These are phyloP conservation scores for Agapornis roseicollis DNA, from an alignment of 2,113 vertebrate genomes.

Conservation along the genomic window DNA sequence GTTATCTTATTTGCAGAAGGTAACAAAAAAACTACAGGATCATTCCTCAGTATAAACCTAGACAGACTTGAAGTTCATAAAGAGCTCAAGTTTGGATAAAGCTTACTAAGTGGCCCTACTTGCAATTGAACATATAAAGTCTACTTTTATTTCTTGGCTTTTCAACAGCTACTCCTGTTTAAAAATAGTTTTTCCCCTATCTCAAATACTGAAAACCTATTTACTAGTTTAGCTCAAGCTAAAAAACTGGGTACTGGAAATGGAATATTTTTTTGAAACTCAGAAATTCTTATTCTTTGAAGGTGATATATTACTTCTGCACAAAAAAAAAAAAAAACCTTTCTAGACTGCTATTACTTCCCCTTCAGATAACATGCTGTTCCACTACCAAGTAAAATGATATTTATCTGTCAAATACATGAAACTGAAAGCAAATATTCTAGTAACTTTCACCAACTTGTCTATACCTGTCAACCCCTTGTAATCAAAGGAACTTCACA, in stretches of 20 bases:
- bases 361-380: not conserved
- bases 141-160: not conserved
- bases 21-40: not conserved
- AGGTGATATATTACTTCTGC: not conserved
- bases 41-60: not conserved
- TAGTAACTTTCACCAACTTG: slow-evolving; percentile 10
- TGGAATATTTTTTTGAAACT: not conserved
- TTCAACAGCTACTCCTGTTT: not conserved
- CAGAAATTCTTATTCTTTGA: not conserved
- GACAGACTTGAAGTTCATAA: not conserved
- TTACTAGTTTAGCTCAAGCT: not conserved
- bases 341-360: not conserved
- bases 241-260: not conserved
- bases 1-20: not conserved
- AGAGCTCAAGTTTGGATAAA: not conserved
- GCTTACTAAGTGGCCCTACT: not conserved
- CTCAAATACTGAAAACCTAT: not conserved
- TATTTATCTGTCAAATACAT: slow-evolving; percentile 8
- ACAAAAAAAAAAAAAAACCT: not conserved
- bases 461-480: not conserved
- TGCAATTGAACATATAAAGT: not conserved
- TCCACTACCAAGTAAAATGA: not conserved
- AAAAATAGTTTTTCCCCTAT: not conserved
- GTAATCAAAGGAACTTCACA: not conserved
- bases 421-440: slow-evolving; percentile 14